These are phyloP conservation scores for Trichopria drosophilae DNA, from an alignment of 2,888 invertebrate species.

Conservation along the genomic window DNA sequence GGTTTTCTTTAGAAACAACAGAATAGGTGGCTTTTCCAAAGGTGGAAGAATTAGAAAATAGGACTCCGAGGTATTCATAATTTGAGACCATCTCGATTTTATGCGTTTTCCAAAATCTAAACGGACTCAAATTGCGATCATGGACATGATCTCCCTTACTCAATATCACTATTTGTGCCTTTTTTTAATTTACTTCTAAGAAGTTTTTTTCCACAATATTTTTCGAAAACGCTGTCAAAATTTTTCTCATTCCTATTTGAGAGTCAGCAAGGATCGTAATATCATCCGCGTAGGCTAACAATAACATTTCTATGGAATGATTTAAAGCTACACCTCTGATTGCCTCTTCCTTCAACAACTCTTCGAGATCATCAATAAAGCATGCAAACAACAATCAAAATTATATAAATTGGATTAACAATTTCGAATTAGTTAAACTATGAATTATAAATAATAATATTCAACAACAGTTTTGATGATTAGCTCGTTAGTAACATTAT, in stretches of 20 bases:
- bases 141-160: too few species aligned
- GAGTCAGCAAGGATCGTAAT: not conserved
- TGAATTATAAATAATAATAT: too few species aligned
- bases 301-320: slow-evolving; percentile 1
- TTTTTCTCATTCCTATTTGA: slow-evolving; percentile 1
- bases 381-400: slow-evolving; percentile 1
- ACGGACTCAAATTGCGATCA: not conserved
- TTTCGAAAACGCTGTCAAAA: slow-evolving; percentile 1
- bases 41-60: not conserved
- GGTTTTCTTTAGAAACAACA: slow-evolving; percentile 2
- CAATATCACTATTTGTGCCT: slow-evolving; percentile 1
- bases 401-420: too few species aligned
- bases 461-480: too few species aligned
- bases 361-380: not conserved
- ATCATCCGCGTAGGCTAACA: too few species aligned
- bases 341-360: not conserved
- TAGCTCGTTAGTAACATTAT: too few species aligned
- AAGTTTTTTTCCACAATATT: slow-evolving; percentile 1
- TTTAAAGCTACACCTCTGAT: slow-evolving; percentile 3
- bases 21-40: not conserved
- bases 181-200: slow-evolving; percentile 4
- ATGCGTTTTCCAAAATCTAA: not conserved
- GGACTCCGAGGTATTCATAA: not conserved
- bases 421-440: too few species aligned
- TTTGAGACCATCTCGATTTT: not conserved